Base-by-base conservation (phyloP, 2,888 invertebrate species). In the Drosophila ezoana region DNA sequence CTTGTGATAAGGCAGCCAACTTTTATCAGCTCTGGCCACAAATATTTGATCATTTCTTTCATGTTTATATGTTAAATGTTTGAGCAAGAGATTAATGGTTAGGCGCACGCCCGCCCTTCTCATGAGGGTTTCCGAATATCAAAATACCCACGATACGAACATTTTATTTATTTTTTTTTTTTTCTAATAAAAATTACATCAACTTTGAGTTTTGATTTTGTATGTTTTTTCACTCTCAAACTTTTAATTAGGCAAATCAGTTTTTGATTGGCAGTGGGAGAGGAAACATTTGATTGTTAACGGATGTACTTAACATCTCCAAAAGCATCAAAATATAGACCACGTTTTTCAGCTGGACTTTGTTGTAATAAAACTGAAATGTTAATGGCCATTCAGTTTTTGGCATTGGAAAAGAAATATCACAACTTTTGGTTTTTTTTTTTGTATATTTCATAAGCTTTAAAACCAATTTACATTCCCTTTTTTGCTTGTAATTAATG, bases 61-160 rank as follows among this genome's bases (percentile, higher is more conserved):
- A 45, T 62, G 76, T 68, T 82, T 62, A 28, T 37, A 37, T 32
- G 70, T 80, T 86, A 72, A 83, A 72, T 89, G 75, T 83, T 87
- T 81, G 74, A 64, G 78, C 76, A 79, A 81, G 78, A 89, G 89
- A 90, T 90, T 89, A 88, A 89, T 88, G 76, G 77, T 76, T 75
- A 72, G 81, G 76, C 82, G 83, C 86, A 84, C 86, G 87, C 83
- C 87, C 66, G 61, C 60, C 64, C 54, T 62, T 65, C 54, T 54
- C 44, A 60, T 41, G 32, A 14, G 43, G 32, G 58, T 38, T 28
- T 18, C 10, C 32, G n/a, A 14, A 51, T 45, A 40, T 10, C 32
- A 40, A 18, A 37, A 60, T 44, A 45, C 54, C 51, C 20, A 47
- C 9, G 57, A 52, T 8, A 62, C 18, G 28, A 45, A 6, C 8